phyloP scores from a whole-genome alignment of 2,113 vertebrate species.

The Neomonachus schauinslandi region DNA sequence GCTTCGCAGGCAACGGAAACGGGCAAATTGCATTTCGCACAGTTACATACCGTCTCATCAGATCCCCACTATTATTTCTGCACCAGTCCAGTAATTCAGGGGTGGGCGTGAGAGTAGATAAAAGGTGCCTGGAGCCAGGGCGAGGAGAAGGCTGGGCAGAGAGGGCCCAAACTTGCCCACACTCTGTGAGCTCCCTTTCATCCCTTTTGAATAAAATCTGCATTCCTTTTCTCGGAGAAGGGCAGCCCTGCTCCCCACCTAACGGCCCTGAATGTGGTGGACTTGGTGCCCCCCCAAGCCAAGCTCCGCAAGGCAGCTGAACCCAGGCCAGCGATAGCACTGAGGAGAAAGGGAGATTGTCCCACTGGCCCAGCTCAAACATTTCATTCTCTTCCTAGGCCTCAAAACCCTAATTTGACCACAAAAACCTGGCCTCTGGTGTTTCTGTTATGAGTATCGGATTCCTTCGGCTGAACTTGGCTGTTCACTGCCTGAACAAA shows the following conservation, averaged over 20 bases:
- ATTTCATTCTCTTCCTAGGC: constrained; percentile 79
- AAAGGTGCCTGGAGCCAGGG: not conserved
- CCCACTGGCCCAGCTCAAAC: constrained; percentile 62
- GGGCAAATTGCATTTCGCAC: constrained; percentile 69
- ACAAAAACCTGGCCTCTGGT: constrained; percentile 80
- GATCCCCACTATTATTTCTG: constrained; percentile 12
- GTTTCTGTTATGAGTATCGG: constrained; percentile 74
- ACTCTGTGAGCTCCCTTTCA: constrained; percentile 41
- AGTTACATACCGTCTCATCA: constrained; percentile 59
- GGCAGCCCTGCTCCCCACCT: constrained; percentile 17
- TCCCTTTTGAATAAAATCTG: constrained; percentile 58
- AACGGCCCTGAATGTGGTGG: not conserved
- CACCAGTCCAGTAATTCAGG: not conserved
- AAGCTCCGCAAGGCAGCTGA: constrained; percentile 45
- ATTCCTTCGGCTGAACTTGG: constrained; percentile 84
- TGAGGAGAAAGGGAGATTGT: constrained; percentile 65
- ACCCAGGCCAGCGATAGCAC: constrained; percentile 32
- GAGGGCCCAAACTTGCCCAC: not conserved
- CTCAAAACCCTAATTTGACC: constrained; percentile 85
- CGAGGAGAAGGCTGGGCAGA: not conserved
- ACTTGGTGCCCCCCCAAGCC: constrained; percentile 33
- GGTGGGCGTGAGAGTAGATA: not conserved
- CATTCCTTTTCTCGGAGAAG: constrained; percentile 31
- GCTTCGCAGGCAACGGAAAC: constrained; percentile 56
- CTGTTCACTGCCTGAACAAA: constrained; percentile 85